Evolutionary conservation across 2,888 invertebrate genomes (phyloP).

Genomic region (Lypha dubia): DNA sequence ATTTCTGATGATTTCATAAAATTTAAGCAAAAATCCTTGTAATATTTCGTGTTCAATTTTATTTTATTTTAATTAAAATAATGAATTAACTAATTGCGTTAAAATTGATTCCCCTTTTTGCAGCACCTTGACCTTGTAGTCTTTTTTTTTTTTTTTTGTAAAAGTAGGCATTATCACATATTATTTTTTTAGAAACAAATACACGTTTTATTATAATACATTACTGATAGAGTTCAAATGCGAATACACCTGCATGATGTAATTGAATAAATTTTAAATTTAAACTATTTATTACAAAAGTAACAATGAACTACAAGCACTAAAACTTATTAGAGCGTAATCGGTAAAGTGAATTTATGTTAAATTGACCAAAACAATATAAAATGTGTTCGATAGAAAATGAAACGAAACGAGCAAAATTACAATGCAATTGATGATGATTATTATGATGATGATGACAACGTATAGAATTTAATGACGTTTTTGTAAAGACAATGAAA

Average conservation of each 20-base stretch:
- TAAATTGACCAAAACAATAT: slow-evolving; percentile 71
- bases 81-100: slow-evolving; percentile 6
- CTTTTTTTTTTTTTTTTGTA: no score
- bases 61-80: background rate
- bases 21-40: background rate
- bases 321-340: slow-evolving; percentile 72
- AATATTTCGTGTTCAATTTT: background rate
- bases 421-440: slow-evolving; percentile 35
- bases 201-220: slow-evolving; percentile 21
- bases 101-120: background rate
- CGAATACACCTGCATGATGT: slow-evolving; percentile 22
- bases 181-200: slow-evolving; percentile 38
- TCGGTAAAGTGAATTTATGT: slow-evolving; percentile 61
- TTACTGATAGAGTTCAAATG: slow-evolving; percentile 6
- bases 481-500: slow-evolving; percentile 19
- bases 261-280: slow-evolving; percentile 7
- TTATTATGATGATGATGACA: slow-evolving; percentile 11
- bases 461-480: slow-evolving; percentile 9
- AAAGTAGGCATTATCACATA: slow-evolving; percentile 42
- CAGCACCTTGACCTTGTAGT: slow-evolving; percentile 58
- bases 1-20: slow-evolving; percentile 27
- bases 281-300: slow-evolving; percentile 14
- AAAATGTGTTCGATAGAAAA: slow-evolving; percentile 23
- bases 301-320: slow-evolving; percentile 63
- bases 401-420: background rate